Conservation (phyloP, 2,113 vertebrate species). For the Typhlomys cinereus region DNA sequence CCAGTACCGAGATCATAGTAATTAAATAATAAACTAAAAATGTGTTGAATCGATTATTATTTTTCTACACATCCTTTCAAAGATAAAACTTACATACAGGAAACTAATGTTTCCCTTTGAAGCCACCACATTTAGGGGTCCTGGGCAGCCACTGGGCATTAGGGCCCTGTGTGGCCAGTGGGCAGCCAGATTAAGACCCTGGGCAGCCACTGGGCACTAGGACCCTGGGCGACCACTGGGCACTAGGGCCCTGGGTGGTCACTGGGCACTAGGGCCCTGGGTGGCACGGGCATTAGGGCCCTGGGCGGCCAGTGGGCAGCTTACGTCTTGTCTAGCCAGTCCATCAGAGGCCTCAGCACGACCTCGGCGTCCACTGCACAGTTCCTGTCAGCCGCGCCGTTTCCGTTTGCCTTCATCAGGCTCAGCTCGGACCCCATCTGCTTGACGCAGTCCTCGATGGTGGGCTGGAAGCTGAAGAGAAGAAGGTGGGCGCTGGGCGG, state of each 20-base stretch:
- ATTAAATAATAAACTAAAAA: too few species aligned
- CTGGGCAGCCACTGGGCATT: not conserved
- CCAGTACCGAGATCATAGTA: too few species aligned
- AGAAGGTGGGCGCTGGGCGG: constrained; percentile 38
- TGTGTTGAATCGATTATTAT: too few species aligned
- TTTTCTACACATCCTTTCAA: not conserved
- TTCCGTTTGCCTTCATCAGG: constrained; percentile 91
- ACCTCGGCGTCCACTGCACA: constrained; percentile 94
- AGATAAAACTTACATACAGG: not conserved
- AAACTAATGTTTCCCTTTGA: not conserved
- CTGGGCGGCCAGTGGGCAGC: too few species aligned
- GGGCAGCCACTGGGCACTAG: not conserved
- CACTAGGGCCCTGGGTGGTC: not conserved
- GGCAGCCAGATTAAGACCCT: too few species aligned
- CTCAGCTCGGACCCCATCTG: constrained; percentile 96
- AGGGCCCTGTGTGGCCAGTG: too few species aligned
- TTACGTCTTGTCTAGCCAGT: constrained; percentile 97
- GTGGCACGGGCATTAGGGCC: too few species aligned
- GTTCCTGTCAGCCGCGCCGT: constrained; percentile 87
- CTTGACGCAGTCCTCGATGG: constrained; percentile 95
- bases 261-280: constrained; percentile 13
- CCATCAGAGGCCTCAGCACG: constrained; percentile 95
- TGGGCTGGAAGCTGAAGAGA: constrained; percentile 90
- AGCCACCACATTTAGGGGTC: not conserved
- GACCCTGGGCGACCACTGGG: too few species aligned